phyloP scores from a whole-genome alignment of 2,888 invertebrate species.

The Holacanthella duospinosa region DNA sequence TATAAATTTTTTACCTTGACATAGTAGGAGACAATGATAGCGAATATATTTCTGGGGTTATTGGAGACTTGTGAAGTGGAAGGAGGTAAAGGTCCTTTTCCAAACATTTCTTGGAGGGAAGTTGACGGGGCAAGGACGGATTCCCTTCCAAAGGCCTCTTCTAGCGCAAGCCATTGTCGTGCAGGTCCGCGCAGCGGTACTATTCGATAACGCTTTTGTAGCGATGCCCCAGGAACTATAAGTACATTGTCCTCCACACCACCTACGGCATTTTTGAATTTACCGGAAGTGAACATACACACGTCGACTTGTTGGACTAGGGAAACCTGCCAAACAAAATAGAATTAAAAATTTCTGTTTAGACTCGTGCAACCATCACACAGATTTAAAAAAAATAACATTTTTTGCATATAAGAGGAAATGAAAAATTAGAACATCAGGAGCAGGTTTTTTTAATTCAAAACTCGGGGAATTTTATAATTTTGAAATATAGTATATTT shows the following conservation, averaged over 20 bases:
- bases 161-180: conserved; percentile 35
- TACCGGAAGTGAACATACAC: conserved; percentile 88
- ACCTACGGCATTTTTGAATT: conserved; percentile 86
- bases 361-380: background rate
- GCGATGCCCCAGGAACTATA: conserved; percentile 35
- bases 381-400: too few species aligned
- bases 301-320: conserved; percentile 84
- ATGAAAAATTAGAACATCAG: too few species aligned
- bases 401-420: too few species aligned
- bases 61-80: conserved; percentile 19
- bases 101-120: conserved; percentile 24
- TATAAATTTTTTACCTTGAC: conserved; percentile 68
- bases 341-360: background rate
- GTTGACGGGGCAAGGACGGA: conserved; percentile 39
- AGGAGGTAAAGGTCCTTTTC: conserved; percentile 16
- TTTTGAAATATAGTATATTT: too few species aligned
- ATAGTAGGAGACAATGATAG: conserved; percentile 83
- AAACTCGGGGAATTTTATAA: too few species aligned
- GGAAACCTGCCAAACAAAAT: conserved; percentile 51
- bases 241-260: conserved; percentile 33
- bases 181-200: conserved; percentile 34
- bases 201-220: conserved; percentile 31
- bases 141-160: conserved; percentile 45
- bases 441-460: too few species aligned
- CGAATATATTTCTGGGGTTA: conserved; percentile 57